These are phyloP conservation scores for Lucilia sericata DNA, from an alignment of 1,140 invertebrate genomes.

Conservation along the genomic window DNA sequence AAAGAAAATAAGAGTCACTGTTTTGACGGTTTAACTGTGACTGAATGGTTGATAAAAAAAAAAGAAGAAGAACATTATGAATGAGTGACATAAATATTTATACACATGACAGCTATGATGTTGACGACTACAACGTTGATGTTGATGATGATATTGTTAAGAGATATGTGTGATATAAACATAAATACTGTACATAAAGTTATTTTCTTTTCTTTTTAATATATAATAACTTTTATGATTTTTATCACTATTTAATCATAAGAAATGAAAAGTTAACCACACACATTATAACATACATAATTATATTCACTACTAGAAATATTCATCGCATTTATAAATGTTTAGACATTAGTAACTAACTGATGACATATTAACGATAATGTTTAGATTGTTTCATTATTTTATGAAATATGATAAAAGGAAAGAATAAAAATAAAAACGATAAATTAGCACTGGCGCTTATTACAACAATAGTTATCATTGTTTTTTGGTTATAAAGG, in stretches of 20 bases:
- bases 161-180: background rate
- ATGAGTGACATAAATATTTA: constrained; percentile 29
- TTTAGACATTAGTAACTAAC: constrained; percentile 12
- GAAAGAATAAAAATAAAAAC: background rate
- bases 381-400: background rate
- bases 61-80: background rate
- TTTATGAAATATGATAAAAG: background rate
- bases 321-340: too few species aligned
- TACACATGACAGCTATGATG: constrained; percentile 16
- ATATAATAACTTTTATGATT: background rate
- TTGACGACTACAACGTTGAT: background rate
- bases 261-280: background rate
- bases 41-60: background rate
- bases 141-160: background rate
- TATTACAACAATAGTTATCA: constrained; percentile 6
- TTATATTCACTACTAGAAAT: too few species aligned
- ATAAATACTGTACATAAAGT: background rate
- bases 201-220: background rate
- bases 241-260: constrained; percentile 11
- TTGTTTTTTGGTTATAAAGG: background rate
- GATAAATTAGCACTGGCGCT: constrained; percentile 26
- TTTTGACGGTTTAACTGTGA: background rate
- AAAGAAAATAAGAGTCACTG: background rate
- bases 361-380: constrained; percentile 13
- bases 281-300: background rate